phyloP scores from a whole-genome alignment of 2,888 invertebrate species.

The Lottia gigantea region DNA sequence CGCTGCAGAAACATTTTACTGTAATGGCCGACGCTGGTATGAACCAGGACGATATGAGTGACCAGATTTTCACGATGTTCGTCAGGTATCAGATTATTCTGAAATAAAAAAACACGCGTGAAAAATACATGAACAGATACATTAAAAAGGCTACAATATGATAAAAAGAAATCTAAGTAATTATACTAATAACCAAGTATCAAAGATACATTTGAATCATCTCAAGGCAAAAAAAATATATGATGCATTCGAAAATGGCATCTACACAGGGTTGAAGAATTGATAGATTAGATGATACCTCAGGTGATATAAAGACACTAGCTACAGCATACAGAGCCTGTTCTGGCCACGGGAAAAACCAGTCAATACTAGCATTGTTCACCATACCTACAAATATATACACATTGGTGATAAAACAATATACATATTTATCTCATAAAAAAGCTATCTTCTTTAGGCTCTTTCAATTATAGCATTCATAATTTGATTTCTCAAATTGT shows the following conservation, averaged over 20 bases:
- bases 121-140: no score
- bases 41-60: conserved; percentile 87
- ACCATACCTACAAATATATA: conserved; percentile 76
- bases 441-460: no score
- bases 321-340: conserved; percentile 90
- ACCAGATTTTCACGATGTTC: conserved; percentile 79
- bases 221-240: no score
- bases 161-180: no score
- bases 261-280: neutral
- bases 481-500: no score
- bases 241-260: neutral
- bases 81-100: conserved; percentile 78
- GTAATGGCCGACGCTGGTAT: conserved; percentile 79
- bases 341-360: conserved; percentile 94
- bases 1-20: conserved; percentile 80
- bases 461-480: no score
- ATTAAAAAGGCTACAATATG: no score
- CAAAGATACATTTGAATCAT: no score
- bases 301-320: conserved; percentile 80
- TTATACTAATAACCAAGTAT: no score
- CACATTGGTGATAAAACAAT: no score
- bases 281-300: conserved; percentile 72
- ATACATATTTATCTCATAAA: no score
- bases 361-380: conserved; percentile 91
- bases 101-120: no score